These are phyloP conservation scores for Mayetiola destructor DNA, from an alignment of 2,888 invertebrate genomes.

Conservation along the genomic window DNA sequence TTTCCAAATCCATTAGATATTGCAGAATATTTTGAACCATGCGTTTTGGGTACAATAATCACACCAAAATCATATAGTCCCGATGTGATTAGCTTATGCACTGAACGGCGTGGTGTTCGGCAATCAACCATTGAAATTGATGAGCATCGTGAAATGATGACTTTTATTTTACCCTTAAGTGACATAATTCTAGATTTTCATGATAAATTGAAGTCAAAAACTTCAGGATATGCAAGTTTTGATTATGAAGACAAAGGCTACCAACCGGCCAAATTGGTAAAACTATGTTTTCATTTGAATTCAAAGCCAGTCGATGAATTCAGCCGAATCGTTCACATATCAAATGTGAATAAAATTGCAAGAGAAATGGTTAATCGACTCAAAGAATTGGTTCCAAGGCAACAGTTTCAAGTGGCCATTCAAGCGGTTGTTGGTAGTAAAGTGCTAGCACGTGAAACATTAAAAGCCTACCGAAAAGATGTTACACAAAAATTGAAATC, in stretches of 20 bases:
- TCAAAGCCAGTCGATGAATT: constrained; percentile 69
- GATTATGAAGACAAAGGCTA: constrained; percentile 85
- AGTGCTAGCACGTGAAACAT: constrained; percentile 68
- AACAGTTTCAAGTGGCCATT: constrained; percentile 74
- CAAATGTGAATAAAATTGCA: constrained; percentile 49
- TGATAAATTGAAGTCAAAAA: constrained; percentile 73
- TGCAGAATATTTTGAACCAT: constrained; percentile 68
- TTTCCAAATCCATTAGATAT: constrained; percentile 54
- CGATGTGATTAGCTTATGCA: constrained; percentile 53
- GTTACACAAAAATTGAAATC: constrained; percentile 88
- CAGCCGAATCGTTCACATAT: constrained; percentile 61
- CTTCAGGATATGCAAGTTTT: constrained; percentile 91
- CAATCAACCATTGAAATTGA: constrained; percentile 64
- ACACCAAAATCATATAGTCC: constrained; percentile 65
- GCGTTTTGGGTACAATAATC: constrained; percentile 78
- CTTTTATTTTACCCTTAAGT: constrained; percentile 72
- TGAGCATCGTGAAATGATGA: constrained; percentile 63
- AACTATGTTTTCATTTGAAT: constrained; percentile 60
- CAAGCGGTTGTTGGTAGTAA: constrained; percentile 70
- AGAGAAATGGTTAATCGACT: constrained; percentile 57
- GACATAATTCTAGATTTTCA: constrained; percentile 94
- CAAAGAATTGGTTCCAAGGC: constrained; percentile 73
- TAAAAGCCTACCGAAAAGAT: constrained; percentile 81
- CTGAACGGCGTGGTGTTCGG: constrained; percentile 53
- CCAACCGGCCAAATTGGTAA: constrained; percentile 58